These are phyloP conservation scores for Syngnathus scovelli DNA, from an alignment of 2,113 vertebrate species.

Conservation along the genomic window DNA sequence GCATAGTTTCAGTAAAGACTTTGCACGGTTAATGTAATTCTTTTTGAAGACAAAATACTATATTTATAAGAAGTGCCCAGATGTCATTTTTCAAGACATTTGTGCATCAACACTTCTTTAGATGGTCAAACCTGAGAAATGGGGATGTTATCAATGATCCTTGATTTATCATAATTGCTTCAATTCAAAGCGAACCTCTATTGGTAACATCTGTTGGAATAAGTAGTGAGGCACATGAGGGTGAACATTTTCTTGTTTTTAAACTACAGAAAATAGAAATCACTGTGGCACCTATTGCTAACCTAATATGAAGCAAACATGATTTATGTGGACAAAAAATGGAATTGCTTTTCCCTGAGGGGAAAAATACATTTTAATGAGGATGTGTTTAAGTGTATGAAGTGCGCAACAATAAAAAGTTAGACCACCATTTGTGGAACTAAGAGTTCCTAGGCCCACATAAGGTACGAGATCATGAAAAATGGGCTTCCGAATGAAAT, in stretches of 20 bases:
- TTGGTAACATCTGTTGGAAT: slow-evolving; percentile 1
- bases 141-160: not conserved
- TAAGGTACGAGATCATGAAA: not conserved
- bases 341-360: not conserved
- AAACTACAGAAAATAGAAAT: not conserved
- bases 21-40: not conserved
- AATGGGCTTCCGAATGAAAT: not conserved
- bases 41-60: not conserved
- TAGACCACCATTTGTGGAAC: not conserved
- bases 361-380: no score
- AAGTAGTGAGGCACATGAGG: not conserved
- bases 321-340: not conserved
- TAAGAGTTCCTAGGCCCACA: not conserved
- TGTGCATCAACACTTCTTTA: not conserved
- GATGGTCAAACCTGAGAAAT: not conserved
- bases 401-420: not conserved
- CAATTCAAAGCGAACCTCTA: not conserved
- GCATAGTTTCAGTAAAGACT: not conserved
- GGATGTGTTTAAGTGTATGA: not conserved
- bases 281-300: not conserved
- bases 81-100: not conserved
- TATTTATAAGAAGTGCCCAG: not conserved
- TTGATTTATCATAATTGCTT: not conserved
- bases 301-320: not conserved
- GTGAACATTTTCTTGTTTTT: not conserved